phyloP scores from a whole-genome alignment of 2,888 invertebrate species.

The Villa cingulata region DNA sequence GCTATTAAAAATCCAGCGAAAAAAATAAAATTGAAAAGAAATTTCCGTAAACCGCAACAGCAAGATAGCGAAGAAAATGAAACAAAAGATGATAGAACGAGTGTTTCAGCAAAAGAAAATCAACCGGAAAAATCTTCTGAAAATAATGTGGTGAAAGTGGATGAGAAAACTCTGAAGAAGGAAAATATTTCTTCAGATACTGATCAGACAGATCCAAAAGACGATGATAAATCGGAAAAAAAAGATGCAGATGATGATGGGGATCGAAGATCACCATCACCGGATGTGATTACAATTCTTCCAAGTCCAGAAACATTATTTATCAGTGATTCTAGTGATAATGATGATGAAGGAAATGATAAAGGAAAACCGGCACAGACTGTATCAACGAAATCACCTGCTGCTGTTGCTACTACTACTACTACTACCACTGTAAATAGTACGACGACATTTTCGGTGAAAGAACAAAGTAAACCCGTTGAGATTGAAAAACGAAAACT shows the following conservation, averaged over 20 bases:
- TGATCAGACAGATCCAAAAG: too few relatives aligned
- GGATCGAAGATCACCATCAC: constrained; percentile 23
- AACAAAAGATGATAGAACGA: not conserved
- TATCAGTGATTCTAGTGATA: constrained; percentile 39
- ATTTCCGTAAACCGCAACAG: constrained; percentile 22
- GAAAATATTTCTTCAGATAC: not conserved
- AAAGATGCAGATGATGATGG: not conserved
- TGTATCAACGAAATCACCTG: not conserved
- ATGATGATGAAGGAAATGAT: constrained; percentile 20
- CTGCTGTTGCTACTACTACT: not conserved
- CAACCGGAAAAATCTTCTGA: not conserved
- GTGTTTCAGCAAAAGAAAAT: not conserved
- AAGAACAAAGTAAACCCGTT: constrained; percentile 4
- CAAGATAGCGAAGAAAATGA: not conserved
- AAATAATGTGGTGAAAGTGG: not conserved
- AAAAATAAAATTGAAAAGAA: constrained; percentile 30
- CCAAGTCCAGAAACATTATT: constrained; percentile 40
- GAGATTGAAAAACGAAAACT: constrained; percentile 3
- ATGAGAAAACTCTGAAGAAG: not conserved
- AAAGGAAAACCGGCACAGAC: not conserved
- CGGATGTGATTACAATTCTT: constrained; percentile 33
- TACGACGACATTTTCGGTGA: not conserved
- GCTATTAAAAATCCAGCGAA: constrained; percentile 14
- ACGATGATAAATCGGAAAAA: too few relatives aligned
- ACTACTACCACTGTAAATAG: too few relatives aligned